Evolutionary conservation across 2,113 vertebrate species (phyloP).

Genomic region (Phainopepla nitens): DNA sequence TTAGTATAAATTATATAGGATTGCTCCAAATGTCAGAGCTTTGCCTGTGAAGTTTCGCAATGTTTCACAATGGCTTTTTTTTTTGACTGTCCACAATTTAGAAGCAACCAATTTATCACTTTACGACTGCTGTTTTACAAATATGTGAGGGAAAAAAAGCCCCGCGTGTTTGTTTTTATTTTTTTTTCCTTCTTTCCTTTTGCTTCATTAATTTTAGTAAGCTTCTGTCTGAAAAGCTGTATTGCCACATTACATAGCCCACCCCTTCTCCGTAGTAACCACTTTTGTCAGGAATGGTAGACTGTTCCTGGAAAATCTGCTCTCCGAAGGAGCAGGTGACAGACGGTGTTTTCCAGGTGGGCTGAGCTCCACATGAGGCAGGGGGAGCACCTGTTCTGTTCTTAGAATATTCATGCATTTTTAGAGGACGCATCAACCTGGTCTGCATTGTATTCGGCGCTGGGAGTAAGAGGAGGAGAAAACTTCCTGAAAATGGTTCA

Average conservation of each 20-base stretch:
- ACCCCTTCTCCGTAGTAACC: neutral
- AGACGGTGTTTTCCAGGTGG: conserved; percentile 57
- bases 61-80: neutral
- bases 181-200: neutral
- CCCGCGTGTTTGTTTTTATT: neutral
- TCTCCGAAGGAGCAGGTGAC: neutral
- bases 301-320: conserved; percentile 12
- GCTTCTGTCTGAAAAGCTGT: neutral
- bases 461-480: neutral
- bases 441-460: neutral
- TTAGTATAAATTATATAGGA: neutral
- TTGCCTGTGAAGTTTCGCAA: neutral
- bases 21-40: neutral
- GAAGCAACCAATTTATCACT: neutral
- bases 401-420: conserved; percentile 4
- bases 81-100: neutral
- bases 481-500: neutral
- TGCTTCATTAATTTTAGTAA: conserved; percentile 23
- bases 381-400: conserved; percentile 54
- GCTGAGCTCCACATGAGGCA: conserved; percentile 47
- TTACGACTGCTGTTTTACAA: neutral
- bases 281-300: neutral
- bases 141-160: neutral
- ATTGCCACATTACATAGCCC: neutral
- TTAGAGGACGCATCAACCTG: neutral